phyloP scores from a whole-genome alignment of 2,113 vertebrate species.

The Epinephelus cyanopodus region DNA sequence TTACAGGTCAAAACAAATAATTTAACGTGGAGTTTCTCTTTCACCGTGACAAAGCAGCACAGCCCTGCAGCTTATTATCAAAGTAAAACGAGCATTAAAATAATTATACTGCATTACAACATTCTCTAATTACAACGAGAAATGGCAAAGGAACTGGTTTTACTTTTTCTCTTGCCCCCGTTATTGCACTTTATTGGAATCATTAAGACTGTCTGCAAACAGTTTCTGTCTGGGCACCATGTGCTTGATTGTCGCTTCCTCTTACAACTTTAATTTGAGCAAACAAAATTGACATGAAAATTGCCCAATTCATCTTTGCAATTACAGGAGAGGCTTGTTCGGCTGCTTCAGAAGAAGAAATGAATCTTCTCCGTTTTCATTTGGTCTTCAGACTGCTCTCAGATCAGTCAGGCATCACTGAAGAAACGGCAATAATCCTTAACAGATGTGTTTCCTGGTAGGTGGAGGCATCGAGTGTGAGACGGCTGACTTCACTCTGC shows the following conservation, averaged over 20 bases:
- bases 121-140: too few relatives aligned
- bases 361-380: not conserved
- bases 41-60: too few relatives aligned
- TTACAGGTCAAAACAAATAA: too few relatives aligned
- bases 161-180: too few relatives aligned
- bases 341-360: not conserved
- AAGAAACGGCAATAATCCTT: too few relatives aligned
- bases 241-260: not conserved
- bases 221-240: too few relatives aligned
- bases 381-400: not conserved
- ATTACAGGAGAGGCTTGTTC: not conserved
- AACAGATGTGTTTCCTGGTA: not conserved
- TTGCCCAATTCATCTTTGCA: not conserved
- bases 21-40: too few relatives aligned
- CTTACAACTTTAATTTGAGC: not conserved
- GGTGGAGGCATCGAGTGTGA: not conserved
- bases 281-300: not conserved
- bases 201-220: too few relatives aligned
- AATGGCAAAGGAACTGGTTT: too few relatives aligned
- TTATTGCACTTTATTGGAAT: not conserved
- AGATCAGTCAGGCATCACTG: not conserved
- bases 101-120: too few relatives aligned
- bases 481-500: not conserved
- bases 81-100: too few relatives aligned
- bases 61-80: too few relatives aligned